Evolutionary conservation across 92 coral and sea anemone species (phyloP), one percentile per base, ranked within the genome.

Genomic region (Phenganax marumi): DNA sequence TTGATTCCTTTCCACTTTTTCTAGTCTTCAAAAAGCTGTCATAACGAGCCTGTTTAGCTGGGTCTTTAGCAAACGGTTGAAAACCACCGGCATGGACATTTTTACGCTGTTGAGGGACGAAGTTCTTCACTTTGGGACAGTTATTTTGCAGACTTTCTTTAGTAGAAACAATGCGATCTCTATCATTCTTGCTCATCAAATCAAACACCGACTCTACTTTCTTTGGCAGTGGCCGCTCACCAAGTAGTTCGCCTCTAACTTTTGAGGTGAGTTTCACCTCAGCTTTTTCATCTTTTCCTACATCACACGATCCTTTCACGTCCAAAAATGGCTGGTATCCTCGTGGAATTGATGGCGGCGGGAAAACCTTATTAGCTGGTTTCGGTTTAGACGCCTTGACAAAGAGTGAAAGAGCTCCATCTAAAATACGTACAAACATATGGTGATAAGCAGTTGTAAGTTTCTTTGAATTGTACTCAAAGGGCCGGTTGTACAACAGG

Each of bases 181-280:
- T 89, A 66, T 94, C 98, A 60, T 89, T 88, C 16, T 89, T 84
- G 21, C 91, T 79, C 61, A 94, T 85, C 73, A 65, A 87, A 26
- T 94, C 97, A 89, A 94, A 94, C 17, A 94, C 95, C 10, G 98
- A 94, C 73, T 92, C 92, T 50, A 85, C 82, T 5, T 93, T 93
- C 8, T 84, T 76, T 10, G 91, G 91, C 6, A 94, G 72, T 0
- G 93, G 91, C 39, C 73, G 66, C 61, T 92, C 97, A 14, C 97
- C 97, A 2, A 94, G 82, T 8, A 91, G 89, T 70, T 84, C 75
- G 2, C 93, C 97, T 63, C 98, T 88, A 46, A 90, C 95, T 9
- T 83, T 78, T 8, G 93, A 93, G 46, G 97, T 89, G 49, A 92
- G 88, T n/a, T 73, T 73, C 23, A n/a, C 12, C 64, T 63, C 58